These are phyloP conservation scores for Embidobia sp. DNA, from an alignment of 2,888 invertebrate genomes.

Conservation along the genomic window DNA sequence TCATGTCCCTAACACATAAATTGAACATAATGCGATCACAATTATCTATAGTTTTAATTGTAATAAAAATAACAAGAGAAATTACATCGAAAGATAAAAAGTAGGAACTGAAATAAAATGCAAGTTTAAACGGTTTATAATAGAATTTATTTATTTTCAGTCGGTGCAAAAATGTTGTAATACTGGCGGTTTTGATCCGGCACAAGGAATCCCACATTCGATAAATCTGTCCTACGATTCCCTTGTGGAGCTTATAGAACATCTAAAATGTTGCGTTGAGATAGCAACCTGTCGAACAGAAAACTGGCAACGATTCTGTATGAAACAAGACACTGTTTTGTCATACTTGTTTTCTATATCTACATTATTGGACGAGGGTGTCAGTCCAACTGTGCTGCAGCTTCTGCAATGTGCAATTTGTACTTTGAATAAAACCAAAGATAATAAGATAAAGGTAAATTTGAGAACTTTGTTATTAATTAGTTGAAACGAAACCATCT, in stretches of 20 bases:
- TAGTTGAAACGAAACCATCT: too few relatives aligned
- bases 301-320: constrained; percentile 97
- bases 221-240: constrained; percentile 91
- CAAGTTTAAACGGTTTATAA: too few relatives aligned
- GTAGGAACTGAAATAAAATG: too few relatives aligned
- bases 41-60: too few relatives aligned
- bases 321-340: constrained; percentile 88
- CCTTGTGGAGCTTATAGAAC: constrained; percentile 96
- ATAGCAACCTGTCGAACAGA: constrained; percentile 94
- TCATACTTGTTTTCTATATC: constrained; percentile 93
- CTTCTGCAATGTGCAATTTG: constrained; percentile 95
- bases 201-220: constrained; percentile 81
- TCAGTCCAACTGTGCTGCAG: constrained; percentile 94
- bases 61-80: too few relatives aligned
- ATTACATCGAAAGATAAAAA: too few relatives aligned
- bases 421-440: constrained; percentile 80
- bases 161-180: constrained; percentile 83
- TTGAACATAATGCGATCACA: too few relatives aligned
- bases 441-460: constrained; percentile 73
- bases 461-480: too few relatives aligned
- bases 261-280: constrained; percentile 96
- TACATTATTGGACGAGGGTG: constrained; percentile 91
- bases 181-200: constrained; percentile 83
- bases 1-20: too few relatives aligned
- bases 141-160: too few relatives aligned